Evolutionary conservation across 2,888 invertebrate species (phyloP), one percentile per base, ranked within the genome.

Genomic region (Diloba caeruleocephala): DNA sequence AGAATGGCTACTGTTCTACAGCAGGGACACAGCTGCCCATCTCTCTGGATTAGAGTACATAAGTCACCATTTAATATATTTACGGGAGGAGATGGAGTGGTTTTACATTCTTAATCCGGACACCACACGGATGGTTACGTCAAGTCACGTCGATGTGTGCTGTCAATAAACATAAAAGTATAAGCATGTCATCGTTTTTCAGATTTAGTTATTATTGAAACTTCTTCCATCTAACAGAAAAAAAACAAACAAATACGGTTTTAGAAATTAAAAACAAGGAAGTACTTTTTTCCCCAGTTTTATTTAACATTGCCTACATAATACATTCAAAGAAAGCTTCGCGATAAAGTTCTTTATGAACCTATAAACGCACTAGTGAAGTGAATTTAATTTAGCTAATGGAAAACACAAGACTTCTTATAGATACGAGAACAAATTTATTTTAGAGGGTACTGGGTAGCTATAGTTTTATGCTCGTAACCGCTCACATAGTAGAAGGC

Each of bases 331-430:
- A 61, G 45, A 43, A 67, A 60, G 45, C 49, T 76, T 66, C 45
- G 32, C 58, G 59, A 63, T 74, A 71, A 71, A 77, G 70, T 71
- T 61, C 63, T 76, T 73, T 74, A 75, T 73, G 71, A 79, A 74
- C 78, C 58, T 71, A 71, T 74, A 60, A 76, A 74, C 68, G 55
- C 66, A 70, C 57, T 75, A 68, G 49, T 71, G 68, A 77, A 74
- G 61, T 74, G 64, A 75, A 79, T 81, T 80, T 79, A 79, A 85
- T 87, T 82, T 79, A 61, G 74, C 74, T 81, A 85, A 82, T 85
- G 78, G 79, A 82, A 81, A 81, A 76, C 71, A 70, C 49, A 66
- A 56, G 48, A 49, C 49, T 19, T 42, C 58, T 48, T 41, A 45
- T 54, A 63, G 37, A 66, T 34, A 44, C 49, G 45, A 58, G 53